These are phyloP conservation scores for Hylyphantes graminicola DNA, from an alignment of 1,140 invertebrate genomes.

Conservation along the genomic window DNA sequence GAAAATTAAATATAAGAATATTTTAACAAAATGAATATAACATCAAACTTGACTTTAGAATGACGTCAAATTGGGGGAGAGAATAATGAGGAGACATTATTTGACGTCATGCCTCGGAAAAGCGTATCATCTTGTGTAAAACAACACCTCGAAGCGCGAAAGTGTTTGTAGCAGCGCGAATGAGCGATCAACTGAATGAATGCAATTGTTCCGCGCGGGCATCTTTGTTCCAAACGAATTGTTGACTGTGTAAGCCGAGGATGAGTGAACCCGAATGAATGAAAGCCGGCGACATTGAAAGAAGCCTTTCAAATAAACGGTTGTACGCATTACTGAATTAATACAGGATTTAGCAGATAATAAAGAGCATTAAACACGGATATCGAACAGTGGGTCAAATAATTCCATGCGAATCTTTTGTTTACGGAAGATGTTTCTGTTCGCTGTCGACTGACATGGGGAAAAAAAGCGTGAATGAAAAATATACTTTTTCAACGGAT, in stretches of 20 bases:
- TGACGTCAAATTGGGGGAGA: no score
- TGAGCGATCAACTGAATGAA: not conserved
- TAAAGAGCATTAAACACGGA: constrained; percentile 26
- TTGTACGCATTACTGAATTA: constrained; percentile 31
- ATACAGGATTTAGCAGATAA: constrained; percentile 33
- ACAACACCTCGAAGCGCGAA: no score
- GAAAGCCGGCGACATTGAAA: constrained; percentile 16
- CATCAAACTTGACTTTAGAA: no score
- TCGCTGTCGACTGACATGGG: constrained; percentile 8
- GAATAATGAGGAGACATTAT: no score
- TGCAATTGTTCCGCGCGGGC: constrained; percentile 25
- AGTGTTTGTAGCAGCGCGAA: no score
- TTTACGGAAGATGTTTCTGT: constrained; percentile 9
- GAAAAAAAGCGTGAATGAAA: no score
- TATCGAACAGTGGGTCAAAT: constrained; percentile 24
- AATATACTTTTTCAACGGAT: no score
- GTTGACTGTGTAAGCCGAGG: not conserved
- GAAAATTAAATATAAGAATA: no score
- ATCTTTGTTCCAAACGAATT: constrained; percentile 28
- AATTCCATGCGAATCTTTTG: no score
- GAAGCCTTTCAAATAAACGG: constrained; percentile 20
- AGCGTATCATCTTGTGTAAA: no score
- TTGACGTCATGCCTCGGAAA: no score
- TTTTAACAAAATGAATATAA: no score
- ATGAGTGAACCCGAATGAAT: constrained; percentile 1